These are phyloP conservation scores for Cnemophilus loriae DNA, from an alignment of 2,113 vertebrate species.

Conservation along the genomic window DNA sequence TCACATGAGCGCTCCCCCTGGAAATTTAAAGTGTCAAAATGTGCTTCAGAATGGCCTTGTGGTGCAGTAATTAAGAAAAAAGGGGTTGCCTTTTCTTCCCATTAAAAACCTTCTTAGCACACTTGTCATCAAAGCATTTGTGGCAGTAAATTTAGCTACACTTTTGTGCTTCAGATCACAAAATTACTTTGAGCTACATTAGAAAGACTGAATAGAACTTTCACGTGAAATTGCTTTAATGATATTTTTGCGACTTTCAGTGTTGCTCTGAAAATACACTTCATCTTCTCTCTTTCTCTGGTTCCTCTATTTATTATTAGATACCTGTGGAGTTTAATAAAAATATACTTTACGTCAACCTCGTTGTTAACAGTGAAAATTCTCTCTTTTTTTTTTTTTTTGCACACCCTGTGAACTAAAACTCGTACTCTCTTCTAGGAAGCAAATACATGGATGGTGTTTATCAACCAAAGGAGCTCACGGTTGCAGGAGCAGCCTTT, in stretches of 20 bases:
- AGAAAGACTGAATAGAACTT: background rate
- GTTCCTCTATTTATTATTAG: background rate
- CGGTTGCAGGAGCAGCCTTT: background rate
- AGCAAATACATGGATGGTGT: background rate
- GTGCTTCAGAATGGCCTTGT: background rate
- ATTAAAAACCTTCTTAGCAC: background rate
- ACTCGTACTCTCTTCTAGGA: accelerated
- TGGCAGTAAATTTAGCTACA: background rate
- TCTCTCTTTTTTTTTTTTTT: background rate
- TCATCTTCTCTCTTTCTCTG: background rate
- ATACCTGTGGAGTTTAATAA: background rate
- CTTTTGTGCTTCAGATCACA: background rate
- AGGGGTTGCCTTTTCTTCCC: background rate
- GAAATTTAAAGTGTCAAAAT: background rate
- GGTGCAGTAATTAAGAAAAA: background rate
- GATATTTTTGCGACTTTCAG: background rate
- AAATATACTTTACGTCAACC: background rate
- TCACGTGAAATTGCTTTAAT: background rate
- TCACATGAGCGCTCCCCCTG: background rate
- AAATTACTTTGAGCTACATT: background rate
- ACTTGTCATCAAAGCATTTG: background rate
- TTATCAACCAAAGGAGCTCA: background rate
- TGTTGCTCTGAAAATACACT: background rate
- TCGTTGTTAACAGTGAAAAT: background rate
- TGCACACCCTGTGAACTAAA: background rate